Conservation (phyloP, 2,888 invertebrate species). For the Synergus umbraculus region DNA sequence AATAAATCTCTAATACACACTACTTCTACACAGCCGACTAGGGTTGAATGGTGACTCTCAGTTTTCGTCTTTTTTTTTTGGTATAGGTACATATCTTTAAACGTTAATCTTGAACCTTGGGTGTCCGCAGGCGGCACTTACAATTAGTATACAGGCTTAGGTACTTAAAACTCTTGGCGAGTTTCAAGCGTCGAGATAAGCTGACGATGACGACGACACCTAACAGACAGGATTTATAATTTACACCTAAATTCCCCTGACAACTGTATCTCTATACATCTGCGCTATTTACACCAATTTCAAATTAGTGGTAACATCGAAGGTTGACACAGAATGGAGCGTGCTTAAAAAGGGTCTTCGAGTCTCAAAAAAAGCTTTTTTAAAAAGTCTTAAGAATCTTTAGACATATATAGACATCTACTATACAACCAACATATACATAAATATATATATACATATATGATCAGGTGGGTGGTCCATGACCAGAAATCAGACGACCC, state of each 20-base stretch:
- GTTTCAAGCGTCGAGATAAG: constrained; percentile 47
- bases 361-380: constrained; percentile 29
- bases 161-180: constrained; percentile 48
- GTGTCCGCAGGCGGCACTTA: constrained; percentile 49
- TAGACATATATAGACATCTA: too few relatives aligned
- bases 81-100: constrained; percentile 53
- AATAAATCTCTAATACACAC: constrained; percentile 67
- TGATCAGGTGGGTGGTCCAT: constrained; percentile 70
- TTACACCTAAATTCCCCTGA: constrained; percentile 47
- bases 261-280: constrained; percentile 47
- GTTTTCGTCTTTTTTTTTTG: constrained; percentile 56
- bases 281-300: constrained; percentile 47
- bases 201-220: constrained; percentile 48
- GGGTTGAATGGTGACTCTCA: constrained; percentile 59
- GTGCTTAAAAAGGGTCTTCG: constrained; percentile 26
- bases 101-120: constrained; percentile 42
- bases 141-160: constrained; percentile 55
- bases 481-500: constrained; percentile 47
- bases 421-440: constrained; percentile 44
- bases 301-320: constrained; percentile 64
- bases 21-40: constrained; percentile 62
- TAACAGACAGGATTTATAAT: constrained; percentile 51
- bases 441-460: constrained; percentile 44
- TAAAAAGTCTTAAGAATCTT: background rate
- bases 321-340: constrained; percentile 26